Evolutionary conservation across 2,888 invertebrate species (phyloP).

Genomic region (Netelia fuscicornis): DNA sequence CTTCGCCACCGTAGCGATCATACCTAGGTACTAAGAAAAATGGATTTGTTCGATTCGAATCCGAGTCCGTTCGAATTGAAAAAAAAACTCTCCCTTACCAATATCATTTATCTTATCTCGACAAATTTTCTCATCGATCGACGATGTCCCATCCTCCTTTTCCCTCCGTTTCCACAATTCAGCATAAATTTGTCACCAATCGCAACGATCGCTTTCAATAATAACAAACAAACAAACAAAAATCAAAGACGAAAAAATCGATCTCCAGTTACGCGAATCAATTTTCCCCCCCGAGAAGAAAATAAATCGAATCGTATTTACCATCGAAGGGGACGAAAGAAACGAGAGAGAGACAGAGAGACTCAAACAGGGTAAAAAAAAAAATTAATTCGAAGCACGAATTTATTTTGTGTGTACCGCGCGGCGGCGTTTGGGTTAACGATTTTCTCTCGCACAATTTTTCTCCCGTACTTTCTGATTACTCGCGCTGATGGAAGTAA

Average conservation of each 20-base stretch:
- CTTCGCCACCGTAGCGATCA: neutral
- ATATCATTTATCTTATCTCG: too few relatives aligned
- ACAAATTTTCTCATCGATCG: too few relatives aligned
- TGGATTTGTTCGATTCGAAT: neutral
- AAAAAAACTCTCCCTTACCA: too few relatives aligned
- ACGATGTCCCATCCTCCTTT: too few relatives aligned
- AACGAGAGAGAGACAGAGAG: neutral
- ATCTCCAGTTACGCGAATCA: neutral
- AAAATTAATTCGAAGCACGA: neutral
- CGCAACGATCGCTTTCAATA: too few relatives aligned
- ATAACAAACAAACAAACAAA: too few relatives aligned
- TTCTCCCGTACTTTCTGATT: constrained; percentile 67
- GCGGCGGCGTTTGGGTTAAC: constrained; percentile 8
- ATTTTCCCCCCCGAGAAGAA: neutral
- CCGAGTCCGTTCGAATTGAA: too few relatives aligned
- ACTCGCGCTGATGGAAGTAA: constrained; percentile 70
- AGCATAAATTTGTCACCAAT: too few relatives aligned
- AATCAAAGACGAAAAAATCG: too few relatives aligned
- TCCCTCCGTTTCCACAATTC: too few relatives aligned
- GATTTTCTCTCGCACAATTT: constrained; percentile 29
- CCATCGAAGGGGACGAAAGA: too few relatives aligned
- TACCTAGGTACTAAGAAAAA: neutral
- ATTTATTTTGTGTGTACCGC: neutral
- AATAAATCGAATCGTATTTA: neutral
- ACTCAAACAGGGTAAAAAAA: neutral